Base-by-base conservation (phyloP, 2,797 vertebrate genomes). In the Poeciliopsis turneri region DNA sequence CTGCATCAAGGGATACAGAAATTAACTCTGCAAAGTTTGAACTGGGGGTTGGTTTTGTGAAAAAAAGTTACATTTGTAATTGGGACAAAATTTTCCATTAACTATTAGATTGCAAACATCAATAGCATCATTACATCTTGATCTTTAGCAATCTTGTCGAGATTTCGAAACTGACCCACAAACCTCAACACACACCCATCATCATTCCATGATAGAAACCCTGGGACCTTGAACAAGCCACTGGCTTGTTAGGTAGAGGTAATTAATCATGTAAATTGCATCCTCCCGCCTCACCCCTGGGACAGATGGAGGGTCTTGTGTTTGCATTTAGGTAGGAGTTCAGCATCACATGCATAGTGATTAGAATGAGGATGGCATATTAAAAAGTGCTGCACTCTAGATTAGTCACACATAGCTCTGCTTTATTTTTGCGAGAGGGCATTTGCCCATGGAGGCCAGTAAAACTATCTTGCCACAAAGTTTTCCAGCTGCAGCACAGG, bases 181-280 rank as follows among this genome's bases (percentile, higher is more conserved):
- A 71, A 87, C 46, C 51, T 43, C 0, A 71, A 77, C 69, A 36
- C 45, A 73, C 84, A 30, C 43, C 30, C 77, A 87, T 70, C 81
- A 82, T 78, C 83, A 83, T 33, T 61, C 74, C 59, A 81, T 80
- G 70, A 76, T 84, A 79, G 77, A 72, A 91, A 81, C 81, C 80
- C 82, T 81, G 20, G 72, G 84, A 88, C 80, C 82, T 82, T 51
- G 72, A 86, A 79, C 85, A 83, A n/a, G 53, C 78, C 69, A 70
- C 76, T 82, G 39, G 84, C 92, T 90, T 87, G 87, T 91, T 92
- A 92, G 87, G 82, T 92, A 85, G 88, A 88, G 87, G 87, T 94
- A 92, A 93, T 93, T 93, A 93, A 93, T 94, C 93, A 94, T 94
- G 89, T 87, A 93, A 93, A 94, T 94, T 85, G 89, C 85, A 88